Evolutionary conservation across 1,140 invertebrate species (phyloP).

Genomic region (Spodoptera litura): DNA sequence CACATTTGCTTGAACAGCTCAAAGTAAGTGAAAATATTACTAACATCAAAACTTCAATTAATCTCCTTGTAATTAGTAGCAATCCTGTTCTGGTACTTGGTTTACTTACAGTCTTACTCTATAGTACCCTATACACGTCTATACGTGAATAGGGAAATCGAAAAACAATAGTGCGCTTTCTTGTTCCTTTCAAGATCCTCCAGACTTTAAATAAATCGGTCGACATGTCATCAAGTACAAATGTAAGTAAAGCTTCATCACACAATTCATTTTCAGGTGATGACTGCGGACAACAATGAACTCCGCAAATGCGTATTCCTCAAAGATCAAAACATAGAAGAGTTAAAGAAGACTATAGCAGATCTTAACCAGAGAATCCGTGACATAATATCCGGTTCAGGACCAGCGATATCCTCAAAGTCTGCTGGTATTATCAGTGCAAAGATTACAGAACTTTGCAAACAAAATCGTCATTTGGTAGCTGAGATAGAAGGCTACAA

Average conservation of each 20-base stretch:
- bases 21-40: conserved; percentile 60
- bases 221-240: background rate
- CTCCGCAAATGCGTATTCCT: conserved; percentile 79
- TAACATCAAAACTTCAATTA: too few relatives aligned
- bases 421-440: conserved; percentile 84
- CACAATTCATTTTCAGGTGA: conserved; percentile 60
- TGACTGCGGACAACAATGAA: conserved; percentile 79
- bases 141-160: too few relatives aligned
- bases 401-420: conserved; percentile 83
- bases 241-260: background rate
- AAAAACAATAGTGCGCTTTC: too few relatives aligned
- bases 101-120: too few relatives aligned
- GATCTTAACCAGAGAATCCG: conserved; percentile 86
- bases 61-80: too few relatives aligned
- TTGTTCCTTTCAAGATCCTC: background rate
- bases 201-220: background rate
- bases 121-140: too few relatives aligned
- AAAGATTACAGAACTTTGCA: conserved; percentile 87
- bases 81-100: too few relatives aligned
- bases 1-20: conserved; percentile 81
- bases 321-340: conserved; percentile 85
- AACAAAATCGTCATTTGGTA: conserved; percentile 86
- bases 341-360: conserved; percentile 82
- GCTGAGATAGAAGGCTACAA: conserved; percentile 86
- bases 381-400: conserved; percentile 84